Conservation (phyloP, 35 echinoderm and acorn worm genomes). For the Heliocidaris erythrogramma region DNA sequence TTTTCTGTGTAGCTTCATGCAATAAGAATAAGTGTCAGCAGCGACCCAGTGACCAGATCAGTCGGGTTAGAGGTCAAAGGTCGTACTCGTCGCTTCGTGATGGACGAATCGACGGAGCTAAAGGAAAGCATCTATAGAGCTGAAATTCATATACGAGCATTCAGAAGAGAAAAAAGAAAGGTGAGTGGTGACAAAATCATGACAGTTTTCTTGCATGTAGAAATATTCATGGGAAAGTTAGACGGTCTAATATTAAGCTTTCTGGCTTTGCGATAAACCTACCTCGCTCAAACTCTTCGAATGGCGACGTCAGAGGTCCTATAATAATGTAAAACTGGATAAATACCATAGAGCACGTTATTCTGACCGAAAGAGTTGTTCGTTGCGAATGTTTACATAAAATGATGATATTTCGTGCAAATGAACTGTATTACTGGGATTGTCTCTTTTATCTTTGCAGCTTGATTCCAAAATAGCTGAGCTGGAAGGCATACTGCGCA, state of each 20-base stretch:
- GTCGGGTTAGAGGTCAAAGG: conserved; percentile 95
- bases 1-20: conserved; percentile 71
- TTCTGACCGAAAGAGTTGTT: too few relatives aligned
- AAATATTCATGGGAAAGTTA: too few relatives aligned
- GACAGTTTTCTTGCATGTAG: too few relatives aligned
- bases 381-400: not conserved
- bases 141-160: conserved; percentile 86
- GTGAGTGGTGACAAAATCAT: conserved; percentile 28
- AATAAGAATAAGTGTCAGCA: conserved; percentile 69
- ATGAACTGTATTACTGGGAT: too few relatives aligned
- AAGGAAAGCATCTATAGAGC: conserved; percentile 86
- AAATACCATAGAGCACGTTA: too few relatives aligned
- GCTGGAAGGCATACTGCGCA: conserved; percentile 71
- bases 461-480: conserved; percentile 89
- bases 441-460: conserved; percentile 46
- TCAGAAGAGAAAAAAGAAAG: conserved; percentile 81
- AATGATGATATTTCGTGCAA: not conserved
- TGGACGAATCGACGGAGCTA: conserved; percentile 85
- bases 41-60: conserved; percentile 83
- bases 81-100: conserved; percentile 87
- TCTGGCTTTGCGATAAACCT: too few relatives aligned
- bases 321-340: too few relatives aligned
- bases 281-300: too few relatives aligned
- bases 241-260: too few relatives aligned
- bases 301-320: too few relatives aligned